Base-by-base conservation (phyloP, 2,888 invertebrate genomes). In the Leucoma salicis region DNA sequence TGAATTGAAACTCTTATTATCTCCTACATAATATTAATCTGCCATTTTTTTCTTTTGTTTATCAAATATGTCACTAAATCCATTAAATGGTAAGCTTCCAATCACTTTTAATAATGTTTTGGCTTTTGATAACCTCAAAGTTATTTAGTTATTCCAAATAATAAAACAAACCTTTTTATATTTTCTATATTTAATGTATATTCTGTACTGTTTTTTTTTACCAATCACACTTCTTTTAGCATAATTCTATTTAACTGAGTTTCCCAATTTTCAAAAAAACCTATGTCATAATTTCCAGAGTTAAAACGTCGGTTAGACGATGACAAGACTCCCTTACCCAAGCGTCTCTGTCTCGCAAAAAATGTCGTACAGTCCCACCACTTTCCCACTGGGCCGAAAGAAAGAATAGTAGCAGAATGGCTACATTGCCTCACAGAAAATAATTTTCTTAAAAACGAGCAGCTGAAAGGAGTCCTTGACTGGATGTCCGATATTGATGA, bases 331-430 rank as follows among this genome's bases (percentile, higher is more conserved):
- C 83, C 91, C 0, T 44, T 91, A 4, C 60, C 88, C 0, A 92
- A 92, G 58, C 78, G 92, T 5, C 70, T 91, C 1, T 89, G 91
- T 51, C 70, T 92, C 0, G 91, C 91, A 0, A 90, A 86, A 55
- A 91, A 91, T 69, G 78, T 88, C 1, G 82, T 91, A 2, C 70
- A 74, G 7, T 85, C 89, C 0, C 70, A 83, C 10, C 85, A 91
- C 55, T 78, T 91, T 31, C 83, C 91, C 0, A 69, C 88, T 0
- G 74, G 80, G 2, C 82, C 85, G 0, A 91, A 91, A 58, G 91
- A 91, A 46, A 78, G 90, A 36, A 68, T 90, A 2, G 75, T 92
- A 11, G 74, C 89, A 0, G 78, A 86, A 34, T 92, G 92, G 91
- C 65, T 92, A 1, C 76, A 85, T 14, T 41, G 14, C 0, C 48